Conservation (phyloP, 2,888 invertebrate genomes). For the Torymus texanus region DNA sequence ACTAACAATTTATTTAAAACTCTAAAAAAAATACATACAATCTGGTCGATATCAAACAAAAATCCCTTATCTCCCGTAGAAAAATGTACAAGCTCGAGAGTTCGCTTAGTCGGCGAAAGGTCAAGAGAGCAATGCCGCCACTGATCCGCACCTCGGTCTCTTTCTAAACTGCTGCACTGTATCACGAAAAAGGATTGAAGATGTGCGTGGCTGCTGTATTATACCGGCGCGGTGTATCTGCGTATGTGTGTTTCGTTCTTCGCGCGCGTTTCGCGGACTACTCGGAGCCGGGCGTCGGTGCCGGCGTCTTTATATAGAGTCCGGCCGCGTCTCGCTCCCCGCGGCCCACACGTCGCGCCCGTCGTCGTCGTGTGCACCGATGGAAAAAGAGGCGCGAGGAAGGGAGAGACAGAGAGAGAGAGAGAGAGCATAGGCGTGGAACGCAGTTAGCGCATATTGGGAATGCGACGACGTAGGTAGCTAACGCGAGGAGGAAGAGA, state of each 20-base stretch:
- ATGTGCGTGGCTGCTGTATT: neutral
- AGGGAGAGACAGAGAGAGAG: neutral
- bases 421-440: slow-evolving; percentile 36
- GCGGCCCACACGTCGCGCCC: slow-evolving; percentile 51
- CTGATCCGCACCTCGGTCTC: neutral
- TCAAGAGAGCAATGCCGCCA: no score
- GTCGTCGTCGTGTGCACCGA: slow-evolving; percentile 45
- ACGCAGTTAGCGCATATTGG: slow-evolving; percentile 22
- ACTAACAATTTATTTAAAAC: no score
- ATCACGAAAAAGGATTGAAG: neutral
- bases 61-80: no score
- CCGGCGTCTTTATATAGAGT: slow-evolving; percentile 58
- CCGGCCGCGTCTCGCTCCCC: slow-evolving; percentile 38
- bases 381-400: slow-evolving; percentile 37
- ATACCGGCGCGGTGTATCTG: neutral
- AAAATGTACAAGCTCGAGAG: no score
- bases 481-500: slow-evolving; percentile 13
- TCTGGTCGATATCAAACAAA: no score
- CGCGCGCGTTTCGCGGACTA: slow-evolving; percentile 60
- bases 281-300: slow-evolving; percentile 60
- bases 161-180: neutral
- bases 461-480: slow-evolving; percentile 45
- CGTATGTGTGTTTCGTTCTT: slow-evolving; percentile 18
- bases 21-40: no score
- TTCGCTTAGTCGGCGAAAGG: no score